These are phyloP conservation scores for Centropristis striata DNA, from an alignment of 2,113 vertebrate species.

Conservation along the genomic window DNA sequence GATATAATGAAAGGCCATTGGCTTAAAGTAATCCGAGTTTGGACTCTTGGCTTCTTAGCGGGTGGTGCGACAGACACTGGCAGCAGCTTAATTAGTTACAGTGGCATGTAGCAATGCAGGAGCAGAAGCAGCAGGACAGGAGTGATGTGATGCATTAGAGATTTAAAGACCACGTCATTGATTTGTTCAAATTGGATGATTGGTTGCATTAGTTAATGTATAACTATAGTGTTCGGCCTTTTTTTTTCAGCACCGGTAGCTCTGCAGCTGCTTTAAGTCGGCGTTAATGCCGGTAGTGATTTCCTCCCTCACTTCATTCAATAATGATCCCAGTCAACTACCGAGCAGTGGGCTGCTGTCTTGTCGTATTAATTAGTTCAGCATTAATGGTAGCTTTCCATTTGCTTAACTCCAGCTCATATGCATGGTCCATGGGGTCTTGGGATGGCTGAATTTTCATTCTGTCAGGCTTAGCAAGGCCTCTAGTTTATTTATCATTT, in stretches of 20 bases:
- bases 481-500: conserved; percentile 13
- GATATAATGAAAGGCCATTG: conserved; percentile 70
- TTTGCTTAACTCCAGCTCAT: conserved; percentile 33
- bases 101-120: conserved; percentile 33
- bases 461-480: background rate
- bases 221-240: background rate
- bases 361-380: conserved; percentile 49
- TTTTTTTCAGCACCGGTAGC: conserved; percentile 18
- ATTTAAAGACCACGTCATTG: conserved; percentile 9
- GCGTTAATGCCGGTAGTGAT: conserved; percentile 47
- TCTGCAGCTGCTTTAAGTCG: conserved; percentile 17
- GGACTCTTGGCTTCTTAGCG: conserved; percentile 58
- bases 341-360: conserved; percentile 16
- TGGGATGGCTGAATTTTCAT: background rate
- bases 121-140: conserved; percentile 11
- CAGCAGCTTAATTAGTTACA: conserved; percentile 67
- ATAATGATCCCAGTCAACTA: conserved; percentile 41
- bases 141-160: background rate
- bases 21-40: conserved; percentile 69
- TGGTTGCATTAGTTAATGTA: conserved; percentile 5
- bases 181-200: conserved; percentile 34
- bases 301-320: conserved; percentile 54
- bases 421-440: background rate
- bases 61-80: conserved; percentile 37
- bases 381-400: conserved; percentile 34